Base-by-base conservation (phyloP, 2,113 vertebrate genomes). In the Gnathonemus longibarbis region DNA sequence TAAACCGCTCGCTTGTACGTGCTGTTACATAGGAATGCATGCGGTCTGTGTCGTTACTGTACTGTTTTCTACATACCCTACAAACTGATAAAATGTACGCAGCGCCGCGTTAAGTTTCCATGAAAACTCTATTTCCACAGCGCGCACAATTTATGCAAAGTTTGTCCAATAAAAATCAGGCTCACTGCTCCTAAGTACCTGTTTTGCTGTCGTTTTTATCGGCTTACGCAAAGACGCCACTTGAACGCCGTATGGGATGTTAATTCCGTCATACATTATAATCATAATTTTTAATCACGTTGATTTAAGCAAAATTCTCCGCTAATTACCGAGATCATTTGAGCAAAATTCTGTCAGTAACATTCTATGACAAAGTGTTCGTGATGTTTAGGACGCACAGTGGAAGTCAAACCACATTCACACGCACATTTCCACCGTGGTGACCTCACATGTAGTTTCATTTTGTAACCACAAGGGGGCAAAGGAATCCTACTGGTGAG, bases 401-500 rank as follows among this genome's bases (percentile, higher is more conserved):
- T 3, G 7, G 9, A 58, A 24, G 56, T 58, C 56, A 24, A 58
- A n/a, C 21, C n/a, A 74, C 27, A 74, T 74, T 74, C 27, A 45
- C 13, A 83, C 6, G 39, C 77, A 21, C 9, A 19, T 5, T 83
- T 42, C 19, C 6, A 19, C 42, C 45, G 35, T 35, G 31, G 39
- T 42, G 77, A 5, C 15, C 39, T 46, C 2, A 6, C 35, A 24
- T 48, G 83, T 48, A 48, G 3, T 87, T 87, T n/a, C n/a, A 31
- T 7, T 52, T 35, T 89, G 77, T 27, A 42, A 31, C 66, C 88
- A 89, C 88, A 24, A 89, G 48, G 31, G 88, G 88, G 88, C 48
- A 52, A 49, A 35, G 3, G 85, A 45, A 8, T 87, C 85, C 10
- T 39, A 4, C 49, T 52, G 85, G 85, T 31, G 48, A 87, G 5